A percentile compares a stretch with the other conserved stretches of the same genome.
These are phyloP conservation scores for Oligia latruncula DNA, from an alignment of 2,888 invertebrate species.

Conservation along the genomic window DNA sequence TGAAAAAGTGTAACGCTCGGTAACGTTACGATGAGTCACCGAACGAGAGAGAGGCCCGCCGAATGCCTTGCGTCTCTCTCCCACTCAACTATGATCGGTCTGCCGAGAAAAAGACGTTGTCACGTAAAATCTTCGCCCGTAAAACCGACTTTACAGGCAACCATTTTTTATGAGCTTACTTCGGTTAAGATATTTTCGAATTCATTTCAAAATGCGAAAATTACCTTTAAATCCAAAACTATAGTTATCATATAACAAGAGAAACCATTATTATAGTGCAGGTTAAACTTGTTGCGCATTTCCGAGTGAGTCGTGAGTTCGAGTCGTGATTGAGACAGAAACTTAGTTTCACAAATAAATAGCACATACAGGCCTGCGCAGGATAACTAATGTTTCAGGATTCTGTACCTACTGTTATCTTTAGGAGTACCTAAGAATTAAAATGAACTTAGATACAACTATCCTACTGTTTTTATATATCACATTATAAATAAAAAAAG, in stretches of 20 bases:
- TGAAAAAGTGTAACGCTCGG: too few relatives aligned
- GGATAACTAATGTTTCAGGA: constrained; percentile 17
- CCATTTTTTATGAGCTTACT: neutral
- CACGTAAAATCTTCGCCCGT: too few relatives aligned
- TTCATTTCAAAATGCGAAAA: neutral
- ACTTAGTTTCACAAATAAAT: constrained; percentile 16
- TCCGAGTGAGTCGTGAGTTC: constrained; percentile 34
- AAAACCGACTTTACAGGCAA: too few relatives aligned
- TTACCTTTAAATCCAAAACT: neutral
- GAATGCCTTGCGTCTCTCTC: too few relatives aligned
- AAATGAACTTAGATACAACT: too few relatives aligned
- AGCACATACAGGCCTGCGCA: neutral
- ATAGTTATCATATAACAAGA: constrained; percentile 3
- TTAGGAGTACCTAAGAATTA: neutral
- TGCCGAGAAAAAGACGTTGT: too few relatives aligned
- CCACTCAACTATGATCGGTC: too few relatives aligned
- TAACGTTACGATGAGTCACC: too few relatives aligned
- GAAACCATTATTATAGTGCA: constrained; percentile 19
- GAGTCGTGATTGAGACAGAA: constrained; percentile 38
- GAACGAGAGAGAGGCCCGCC: too few relatives aligned
- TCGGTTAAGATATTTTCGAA: neutral
- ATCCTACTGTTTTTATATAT: too few relatives aligned
- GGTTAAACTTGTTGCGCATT: constrained; percentile 4
- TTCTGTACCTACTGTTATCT: neutral
- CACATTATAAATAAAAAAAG: too few relatives aligned